A percentile compares a stretch with the other conserved stretches of the same genome.
phyloP scores from a whole-genome alignment of 2,888 invertebrate genomes.

The Liodrosophila aerea region DNA sequence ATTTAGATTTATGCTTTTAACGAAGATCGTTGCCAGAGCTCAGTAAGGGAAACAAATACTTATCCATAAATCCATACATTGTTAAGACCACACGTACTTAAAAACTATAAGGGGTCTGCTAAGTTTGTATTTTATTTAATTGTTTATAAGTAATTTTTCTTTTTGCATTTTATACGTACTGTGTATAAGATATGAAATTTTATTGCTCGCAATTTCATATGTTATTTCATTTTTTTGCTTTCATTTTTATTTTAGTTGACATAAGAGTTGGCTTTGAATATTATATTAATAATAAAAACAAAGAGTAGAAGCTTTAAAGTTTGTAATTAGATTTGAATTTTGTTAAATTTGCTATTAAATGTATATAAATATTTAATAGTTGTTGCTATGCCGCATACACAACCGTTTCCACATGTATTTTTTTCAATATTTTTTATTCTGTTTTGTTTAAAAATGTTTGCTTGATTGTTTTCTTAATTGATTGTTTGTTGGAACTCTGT shows the following conservation, averaged over 20 bases:
- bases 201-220: slow-evolving; percentile 78
- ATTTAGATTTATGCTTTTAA: slow-evolving; percentile 37
- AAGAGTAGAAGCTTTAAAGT: slow-evolving; percentile 6
- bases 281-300: slow-evolving; percentile 18
- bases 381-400: slow-evolving; percentile 50
- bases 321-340: slow-evolving; percentile 18
- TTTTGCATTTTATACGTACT: slow-evolving; percentile 63
- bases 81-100: too few relatives aligned
- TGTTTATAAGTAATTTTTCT: slow-evolving; percentile 41
- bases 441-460: slow-evolving; percentile 55
- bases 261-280: slow-evolving; percentile 38
- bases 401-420: slow-evolving; percentile 54
- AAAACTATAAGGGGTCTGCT: too few relatives aligned
- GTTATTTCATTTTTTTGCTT: slow-evolving; percentile 56
- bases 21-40: slow-evolving; percentile 66
- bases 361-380: slow-evolving; percentile 28
- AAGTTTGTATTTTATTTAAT: slow-evolving; percentile 25
- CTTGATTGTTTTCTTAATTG: slow-evolving; percentile 73
- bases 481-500: slow-evolving; percentile 66
- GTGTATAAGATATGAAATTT: slow-evolving; percentile 76
- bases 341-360: slow-evolving; percentile 22
- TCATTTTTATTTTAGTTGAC: slow-evolving; percentile 15
- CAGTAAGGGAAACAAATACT: neutral
- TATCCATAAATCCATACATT: slow-evolving; percentile 1
- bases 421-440: slow-evolving; percentile 11